Conservation (phyloP, 2,797 vertebrate genomes). For the Macroramphosus scolopax region DNA sequence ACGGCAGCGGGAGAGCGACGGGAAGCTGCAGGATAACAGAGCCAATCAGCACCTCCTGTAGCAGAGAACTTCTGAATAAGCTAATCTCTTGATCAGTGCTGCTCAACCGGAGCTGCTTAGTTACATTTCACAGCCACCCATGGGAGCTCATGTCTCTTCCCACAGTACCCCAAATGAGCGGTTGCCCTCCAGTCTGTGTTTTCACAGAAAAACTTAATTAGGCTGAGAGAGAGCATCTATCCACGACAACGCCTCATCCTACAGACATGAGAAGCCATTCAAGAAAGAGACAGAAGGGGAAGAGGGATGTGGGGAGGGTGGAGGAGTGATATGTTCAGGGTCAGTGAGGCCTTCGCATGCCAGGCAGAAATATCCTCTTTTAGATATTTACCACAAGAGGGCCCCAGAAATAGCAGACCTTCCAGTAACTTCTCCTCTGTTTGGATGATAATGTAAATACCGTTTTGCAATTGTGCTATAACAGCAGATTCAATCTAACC, state of each 20-base stretch:
- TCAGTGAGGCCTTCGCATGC: constrained; percentile 40
- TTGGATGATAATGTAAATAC: constrained; percentile 65
- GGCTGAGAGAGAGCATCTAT: constrained; percentile 7
- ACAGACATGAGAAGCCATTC: constrained; percentile 13
- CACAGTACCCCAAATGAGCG: constrained; percentile 58
- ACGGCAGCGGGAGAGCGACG: constrained; percentile 12
- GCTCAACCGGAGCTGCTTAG: constrained; percentile 37
- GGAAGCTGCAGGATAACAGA: constrained; percentile 39
- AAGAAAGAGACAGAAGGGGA: constrained; percentile 4
- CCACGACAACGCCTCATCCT: no score
- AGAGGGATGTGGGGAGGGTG: constrained; percentile 15
- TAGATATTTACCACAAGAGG: constrained; percentile 52
- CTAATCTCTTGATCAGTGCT: not conserved
- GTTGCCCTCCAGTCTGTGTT: constrained; percentile 40
- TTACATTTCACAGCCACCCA: constrained; percentile 44
- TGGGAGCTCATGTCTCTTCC: constrained; percentile 59
- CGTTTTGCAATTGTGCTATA: constrained; percentile 54
- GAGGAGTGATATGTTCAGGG: constrained; percentile 43
- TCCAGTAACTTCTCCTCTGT: constrained; percentile 67
- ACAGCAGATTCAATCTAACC: no score
- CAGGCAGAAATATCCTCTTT: constrained; percentile 52
- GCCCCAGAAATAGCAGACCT: constrained; percentile 59
- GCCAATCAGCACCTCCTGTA: constrained; percentile 47
- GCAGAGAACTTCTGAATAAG: constrained; percentile 42
- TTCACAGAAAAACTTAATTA: constrained; percentile 16